A percentile compares a stretch with the other conserved stretches of the same genome.
These are phyloP conservation scores for Terrapene triunguis DNA, from an alignment of 2,113 vertebrate genomes.

Conservation along the genomic window DNA sequence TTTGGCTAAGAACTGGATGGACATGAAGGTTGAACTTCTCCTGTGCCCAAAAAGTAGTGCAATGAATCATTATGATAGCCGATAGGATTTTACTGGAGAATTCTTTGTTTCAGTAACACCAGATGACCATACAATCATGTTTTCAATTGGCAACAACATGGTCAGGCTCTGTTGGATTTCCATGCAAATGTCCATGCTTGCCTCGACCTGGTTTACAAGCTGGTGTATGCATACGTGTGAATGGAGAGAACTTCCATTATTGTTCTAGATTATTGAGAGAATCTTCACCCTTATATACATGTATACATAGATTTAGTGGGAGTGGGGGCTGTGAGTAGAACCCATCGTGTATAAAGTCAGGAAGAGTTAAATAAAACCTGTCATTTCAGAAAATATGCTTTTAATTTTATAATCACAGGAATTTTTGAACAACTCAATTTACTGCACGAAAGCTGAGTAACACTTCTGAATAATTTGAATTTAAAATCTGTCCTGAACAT, in stretches of 20 bases:
- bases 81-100: neutral
- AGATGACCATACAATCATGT: fast-evolving
- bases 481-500: neutral
- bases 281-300: neutral
- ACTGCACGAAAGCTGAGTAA: neutral
- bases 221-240: fast-evolving
- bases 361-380: neutral
- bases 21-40: fast-evolving
- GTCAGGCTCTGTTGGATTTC: neutral
- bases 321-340: neutral
- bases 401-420: neutral
- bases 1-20: neutral
- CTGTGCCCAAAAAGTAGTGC: neutral
- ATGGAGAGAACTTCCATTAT: neutral
- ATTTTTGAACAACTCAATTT: neutral
- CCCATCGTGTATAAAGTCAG: neutral
- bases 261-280: neutral
- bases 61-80: fast-evolving
- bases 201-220: fast-evolving
- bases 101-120: fast-evolving
- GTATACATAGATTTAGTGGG: no score
- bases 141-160: neutral
- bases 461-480: neutral
- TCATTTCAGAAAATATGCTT: neutral
- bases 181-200: neutral